Evolutionary conservation across 1,140 invertebrate genomes (phyloP), one percentile per base, ranked within the genome.

Genomic region (Drosophila rufa): DNA sequence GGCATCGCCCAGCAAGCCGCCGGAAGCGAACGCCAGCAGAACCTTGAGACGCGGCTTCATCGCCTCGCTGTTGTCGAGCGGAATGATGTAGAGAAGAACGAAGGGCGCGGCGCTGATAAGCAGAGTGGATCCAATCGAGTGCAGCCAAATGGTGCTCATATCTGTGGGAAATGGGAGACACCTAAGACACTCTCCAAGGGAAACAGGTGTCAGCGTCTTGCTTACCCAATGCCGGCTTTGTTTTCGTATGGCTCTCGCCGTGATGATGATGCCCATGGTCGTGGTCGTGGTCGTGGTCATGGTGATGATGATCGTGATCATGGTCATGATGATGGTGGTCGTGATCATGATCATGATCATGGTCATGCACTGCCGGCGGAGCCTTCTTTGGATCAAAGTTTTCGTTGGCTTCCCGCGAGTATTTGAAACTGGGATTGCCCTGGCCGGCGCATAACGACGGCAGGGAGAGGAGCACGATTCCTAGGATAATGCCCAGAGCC

Each of bases 61-160:
- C 87, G 97, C 96, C 53, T 96, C 95, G 38, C 95, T 96, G 79
- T 98, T 98, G 85, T 98, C 96, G 53, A 99, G 94, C 1, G 98
- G 99, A 80, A 99, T 97, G 61, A 99, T 95, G 85, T 99, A 97
- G 2, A 99, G 94, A 67, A 99, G 96, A 19, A 99, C 94, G 91
- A 98, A 98, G 2, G 99, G 99, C 14, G 98, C 98, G 51, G 97
- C 95, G 93, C 98, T 99, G 80, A 99, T 99, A 43, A 99, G 94
- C 11, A 99, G 86, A 0, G 99, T 99, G 2, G 98, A 98, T 11
- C 95, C 95, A 84, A 98, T 95, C 4, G 98, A 97, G 93, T 97
- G 95, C n/a, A 96, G 68, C 95, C 97, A 97, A 42, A 98, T 93
- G 60, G 94, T 94, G 22, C 86, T 92, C 68, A 92, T 92, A 69